Evolutionary conservation across 2,888 invertebrate species (phyloP), one percentile per base, ranked within the genome.

Genomic region (Physocephala rufipes): DNA sequence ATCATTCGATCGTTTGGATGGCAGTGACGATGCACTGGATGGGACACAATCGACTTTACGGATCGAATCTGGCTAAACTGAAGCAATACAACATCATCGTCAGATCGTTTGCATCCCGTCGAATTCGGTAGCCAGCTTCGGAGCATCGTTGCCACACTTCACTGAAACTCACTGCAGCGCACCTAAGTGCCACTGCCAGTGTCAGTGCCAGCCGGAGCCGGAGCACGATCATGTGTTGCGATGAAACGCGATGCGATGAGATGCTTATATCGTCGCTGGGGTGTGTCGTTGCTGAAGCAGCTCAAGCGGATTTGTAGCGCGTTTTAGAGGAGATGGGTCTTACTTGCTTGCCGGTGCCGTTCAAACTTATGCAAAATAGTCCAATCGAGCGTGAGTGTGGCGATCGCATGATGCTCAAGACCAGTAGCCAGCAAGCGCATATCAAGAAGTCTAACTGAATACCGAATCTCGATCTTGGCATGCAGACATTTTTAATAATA

Each of bases 381-480:
- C 21, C 58, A 58, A 51, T 21, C 58, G 67, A 68, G 62, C 68
- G 62, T 68, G 58, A 58, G 58, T 58, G 24, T 15, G 36, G 58
- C 24, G 68, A 49, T 61, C 49, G 49, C 68, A 68, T 68, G 68
- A n/a, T 62, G 62, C 68, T 68, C 62, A 62, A 68, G 51, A 68
- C 68, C 68, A 68, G 68, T 68, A 68, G 58, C 58, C 24, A 53
- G n/a, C n/a, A n/a, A n/a, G 61, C 67, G 61, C 68, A 4, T 4
- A 68, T 68, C 68, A 67, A 59, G 43, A 59, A 67, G 36, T 36
- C 36, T 36, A 7, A 36, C 36, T 36, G 36, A 7, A 36, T 9
- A 36, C 9, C 36, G 9, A 36, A 36, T 36, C 36, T n/a, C n/a
- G n/a, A n/a, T n/a, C n/a, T n/a, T n/a, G 36, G 4, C 9, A 36